Evolutionary conservation across 1,140 invertebrate species (phyloP).

Genomic region (Ips typographus): DNA sequence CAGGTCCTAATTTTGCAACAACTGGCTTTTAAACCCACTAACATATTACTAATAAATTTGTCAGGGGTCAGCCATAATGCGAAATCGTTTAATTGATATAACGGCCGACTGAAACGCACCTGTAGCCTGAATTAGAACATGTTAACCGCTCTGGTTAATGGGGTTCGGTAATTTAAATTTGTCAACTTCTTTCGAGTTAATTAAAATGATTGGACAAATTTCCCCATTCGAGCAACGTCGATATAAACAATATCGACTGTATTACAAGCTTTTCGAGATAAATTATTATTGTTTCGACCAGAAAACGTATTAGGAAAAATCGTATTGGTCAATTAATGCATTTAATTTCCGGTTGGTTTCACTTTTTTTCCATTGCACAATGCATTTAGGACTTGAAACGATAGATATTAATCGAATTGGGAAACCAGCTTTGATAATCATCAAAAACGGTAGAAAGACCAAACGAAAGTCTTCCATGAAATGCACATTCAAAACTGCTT

Average conservation of each 20-base stretch:
- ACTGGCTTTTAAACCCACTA: not conserved
- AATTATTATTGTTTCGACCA: no score
- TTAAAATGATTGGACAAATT: constrained; percentile 6
- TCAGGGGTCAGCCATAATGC: constrained; percentile 4
- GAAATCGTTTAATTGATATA: constrained; percentile 11
- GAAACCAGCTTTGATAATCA: not conserved
- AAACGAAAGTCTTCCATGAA: not conserved
- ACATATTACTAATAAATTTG: constrained; percentile 8
- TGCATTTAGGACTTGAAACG: no score
- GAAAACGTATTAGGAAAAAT: not conserved
- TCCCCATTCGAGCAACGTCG: not conserved
- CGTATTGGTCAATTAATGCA: not conserved
- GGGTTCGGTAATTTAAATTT: constrained; percentile 1
- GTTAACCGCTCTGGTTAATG: not conserved
- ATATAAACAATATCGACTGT: not conserved
- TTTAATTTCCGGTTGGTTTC: not conserved
- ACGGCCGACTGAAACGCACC: not conserved
- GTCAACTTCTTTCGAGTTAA: constrained; percentile 7
- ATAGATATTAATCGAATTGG: not conserved
- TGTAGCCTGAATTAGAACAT: constrained; percentile 7
- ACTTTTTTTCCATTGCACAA: not conserved
- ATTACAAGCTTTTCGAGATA: not conserved
- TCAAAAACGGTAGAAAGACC: not conserved
- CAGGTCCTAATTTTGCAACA: no score
- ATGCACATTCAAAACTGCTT: not conserved